Evolutionary conservation across 2,113 vertebrate genomes (phyloP).

Genomic region (Aix galericulata): DNA sequence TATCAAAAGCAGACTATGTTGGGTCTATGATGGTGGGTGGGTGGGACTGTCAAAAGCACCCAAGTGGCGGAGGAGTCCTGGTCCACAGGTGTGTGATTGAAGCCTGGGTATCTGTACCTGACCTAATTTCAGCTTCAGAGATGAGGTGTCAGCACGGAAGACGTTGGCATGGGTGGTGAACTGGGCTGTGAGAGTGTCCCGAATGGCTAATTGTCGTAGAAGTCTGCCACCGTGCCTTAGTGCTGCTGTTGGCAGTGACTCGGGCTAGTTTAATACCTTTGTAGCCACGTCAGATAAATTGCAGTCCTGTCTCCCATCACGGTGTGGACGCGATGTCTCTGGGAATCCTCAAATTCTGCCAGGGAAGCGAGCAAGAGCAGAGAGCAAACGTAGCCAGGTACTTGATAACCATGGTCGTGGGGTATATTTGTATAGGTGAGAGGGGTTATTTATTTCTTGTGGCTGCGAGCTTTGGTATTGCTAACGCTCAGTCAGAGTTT

Average conservation of each 20-base stretch:
- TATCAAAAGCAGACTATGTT: slow-evolving; percentile 46
- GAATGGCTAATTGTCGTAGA: background rate
- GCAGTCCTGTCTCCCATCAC: background rate
- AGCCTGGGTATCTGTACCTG: background rate
- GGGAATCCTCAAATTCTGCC: background rate
- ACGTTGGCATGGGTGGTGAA: background rate
- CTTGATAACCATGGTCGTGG: background rate
- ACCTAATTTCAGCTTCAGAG: slow-evolving; percentile 17
- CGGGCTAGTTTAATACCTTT: background rate
- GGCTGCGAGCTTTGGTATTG: background rate
- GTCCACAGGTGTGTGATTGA: background rate
- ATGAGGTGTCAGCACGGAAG: background rate
- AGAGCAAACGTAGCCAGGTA: background rate
- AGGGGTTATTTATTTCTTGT: slow-evolving; percentile 24
- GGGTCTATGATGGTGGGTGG: slow-evolving; percentile 25
- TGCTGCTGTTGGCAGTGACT: background rate
- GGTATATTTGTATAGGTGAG: background rate
- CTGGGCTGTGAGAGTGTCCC: background rate
- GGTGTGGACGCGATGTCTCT: rapidly evolving
- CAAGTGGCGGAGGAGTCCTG: background rate
- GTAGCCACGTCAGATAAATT: background rate
- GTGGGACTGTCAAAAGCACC: slow-evolving; percentile 29
- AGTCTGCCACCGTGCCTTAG: background rate
- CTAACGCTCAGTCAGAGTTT: slow-evolving; percentile 17
- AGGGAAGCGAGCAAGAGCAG: background rate